Evolutionary conservation across 1,140 invertebrate genomes (phyloP).

Genomic region (Zaprionus ghesquierei): DNA sequence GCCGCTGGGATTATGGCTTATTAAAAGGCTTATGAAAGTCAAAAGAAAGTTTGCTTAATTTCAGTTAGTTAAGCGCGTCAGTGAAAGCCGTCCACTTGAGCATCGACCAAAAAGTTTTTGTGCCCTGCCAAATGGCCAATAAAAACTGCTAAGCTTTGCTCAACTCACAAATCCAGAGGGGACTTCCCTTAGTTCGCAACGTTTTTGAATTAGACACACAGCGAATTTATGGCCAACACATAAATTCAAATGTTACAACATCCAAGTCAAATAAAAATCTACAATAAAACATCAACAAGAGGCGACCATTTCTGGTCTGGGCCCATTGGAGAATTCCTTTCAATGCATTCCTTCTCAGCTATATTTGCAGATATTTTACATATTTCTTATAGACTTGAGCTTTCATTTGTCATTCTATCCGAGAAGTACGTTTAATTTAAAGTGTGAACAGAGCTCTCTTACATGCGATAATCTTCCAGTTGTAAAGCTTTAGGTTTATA

Average conservation of each 20-base stretch:
- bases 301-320: constrained; percentile 26
- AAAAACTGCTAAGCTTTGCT: constrained; percentile 51
- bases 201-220: constrained; percentile 68
- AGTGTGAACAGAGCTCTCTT: not conserved
- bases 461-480: not conserved
- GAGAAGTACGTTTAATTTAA: not conserved
- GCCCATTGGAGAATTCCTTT: not conserved
- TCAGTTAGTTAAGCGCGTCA: constrained; percentile 78
- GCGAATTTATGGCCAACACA: constrained; percentile 62
- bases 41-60: constrained; percentile 81
- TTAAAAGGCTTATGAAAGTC: constrained; percentile 81
- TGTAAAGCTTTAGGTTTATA: not conserved
- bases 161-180: constrained; percentile 40
- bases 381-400: not conserved
- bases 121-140: constrained; percentile 70
- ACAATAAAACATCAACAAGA: constrained; percentile 77
- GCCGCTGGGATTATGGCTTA: constrained; percentile 75
- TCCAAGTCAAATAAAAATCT: constrained; percentile 77
- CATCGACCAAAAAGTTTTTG: constrained; percentile 66
- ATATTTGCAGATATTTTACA: not conserved
- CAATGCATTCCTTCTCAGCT: not conserved
- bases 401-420: not conserved
- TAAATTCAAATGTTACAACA: constrained; percentile 72
- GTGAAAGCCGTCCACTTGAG: constrained; percentile 76
- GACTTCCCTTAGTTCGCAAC: constrained; percentile 44